A percentile compares a stretch with the other conserved stretches of the same genome.
Conservation (phyloP, 2,797 vertebrate genomes). For the Pseudomugil gertrudae region DNA sequence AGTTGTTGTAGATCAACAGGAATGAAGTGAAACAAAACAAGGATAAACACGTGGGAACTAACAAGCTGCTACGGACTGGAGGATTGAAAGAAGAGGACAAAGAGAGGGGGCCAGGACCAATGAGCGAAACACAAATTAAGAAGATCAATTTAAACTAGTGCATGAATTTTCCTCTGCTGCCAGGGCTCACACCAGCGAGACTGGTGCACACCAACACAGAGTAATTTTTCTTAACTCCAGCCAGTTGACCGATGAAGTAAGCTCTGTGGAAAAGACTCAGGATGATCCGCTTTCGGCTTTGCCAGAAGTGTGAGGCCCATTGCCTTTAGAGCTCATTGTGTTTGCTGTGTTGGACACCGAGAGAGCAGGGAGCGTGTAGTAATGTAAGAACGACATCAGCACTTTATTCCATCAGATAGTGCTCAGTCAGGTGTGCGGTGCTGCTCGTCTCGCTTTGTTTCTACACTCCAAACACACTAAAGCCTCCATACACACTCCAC, state of each 20-base stretch:
- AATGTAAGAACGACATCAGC: conserved; percentile 62
- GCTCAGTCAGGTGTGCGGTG: conserved; percentile 61
- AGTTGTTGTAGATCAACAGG: conserved; percentile 37
- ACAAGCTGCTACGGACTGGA: conserved; percentile 33
- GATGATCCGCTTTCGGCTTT: conserved; percentile 63
- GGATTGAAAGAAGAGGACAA: conserved; percentile 39
- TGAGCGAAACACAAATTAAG: conserved; percentile 57
- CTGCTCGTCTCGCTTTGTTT: conserved; percentile 50
- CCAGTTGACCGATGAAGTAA: conserved; percentile 63
- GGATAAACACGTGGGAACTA: conserved; percentile 51
- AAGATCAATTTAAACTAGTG: conserved; percentile 52
- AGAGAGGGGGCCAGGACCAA: conserved; percentile 44
- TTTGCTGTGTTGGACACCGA: conserved; percentile 46
- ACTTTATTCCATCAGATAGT: conserved; percentile 67
- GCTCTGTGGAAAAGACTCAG: conserved; percentile 49
- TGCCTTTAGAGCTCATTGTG: conserved; percentile 58
- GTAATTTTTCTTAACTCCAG: conserved; percentile 61
- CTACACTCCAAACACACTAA: conserved; percentile 19
- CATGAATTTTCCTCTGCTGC: conserved; percentile 48
- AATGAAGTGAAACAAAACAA: conserved; percentile 35
- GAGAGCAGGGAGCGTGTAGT: conserved; percentile 48
- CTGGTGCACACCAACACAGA: conserved; percentile 41
- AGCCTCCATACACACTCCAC: not conserved
- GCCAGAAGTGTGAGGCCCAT: conserved; percentile 55
- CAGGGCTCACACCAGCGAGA: conserved; percentile 36